Conservation (phyloP, 2,888 invertebrate genomes). For the Linyphia triangularis region DNA sequence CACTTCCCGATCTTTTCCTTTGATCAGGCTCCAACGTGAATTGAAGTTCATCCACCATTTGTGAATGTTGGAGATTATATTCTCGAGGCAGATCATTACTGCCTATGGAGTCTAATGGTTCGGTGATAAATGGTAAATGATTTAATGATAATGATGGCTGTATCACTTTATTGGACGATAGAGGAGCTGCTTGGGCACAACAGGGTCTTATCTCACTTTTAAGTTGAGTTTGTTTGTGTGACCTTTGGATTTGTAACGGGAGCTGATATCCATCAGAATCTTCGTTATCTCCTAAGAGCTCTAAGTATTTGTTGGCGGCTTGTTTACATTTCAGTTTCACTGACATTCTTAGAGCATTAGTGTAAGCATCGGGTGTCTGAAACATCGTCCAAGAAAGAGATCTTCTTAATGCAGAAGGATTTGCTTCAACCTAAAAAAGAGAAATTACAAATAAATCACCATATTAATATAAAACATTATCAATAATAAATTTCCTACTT, state of each 20-base stretch:
- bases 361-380: constrained; percentile 13
- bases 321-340: not conserved
- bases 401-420: constrained; percentile 47
- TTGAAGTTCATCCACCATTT: not conserved
- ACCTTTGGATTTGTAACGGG: constrained; percentile 58
- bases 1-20: not conserved
- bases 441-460: too few species aligned
- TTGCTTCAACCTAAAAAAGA: constrained; percentile 39
- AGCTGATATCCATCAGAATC: constrained; percentile 76
- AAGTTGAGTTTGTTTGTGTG: not conserved
- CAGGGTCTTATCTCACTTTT: not conserved
- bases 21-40: not conserved
- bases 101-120: not conserved
- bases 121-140: not conserved
- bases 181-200: not conserved
- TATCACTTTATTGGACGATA: constrained; percentile 13
- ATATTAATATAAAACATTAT: too few species aligned
- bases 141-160: constrained; percentile 15
- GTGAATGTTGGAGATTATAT: not conserved
- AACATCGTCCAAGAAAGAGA: constrained; percentile 54
- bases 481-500: too few species aligned
- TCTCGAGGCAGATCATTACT: not conserved
- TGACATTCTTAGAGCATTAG: not conserved
- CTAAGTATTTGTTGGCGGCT: constrained; percentile 74
- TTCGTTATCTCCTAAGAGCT: constrained; percentile 76